A percentile compares a stretch with the other conserved stretches of the same genome.
These are phyloP conservation scores for Ranitomeya imitator DNA, from an alignment of 2,113 vertebrate species.

Conservation along the genomic window DNA sequence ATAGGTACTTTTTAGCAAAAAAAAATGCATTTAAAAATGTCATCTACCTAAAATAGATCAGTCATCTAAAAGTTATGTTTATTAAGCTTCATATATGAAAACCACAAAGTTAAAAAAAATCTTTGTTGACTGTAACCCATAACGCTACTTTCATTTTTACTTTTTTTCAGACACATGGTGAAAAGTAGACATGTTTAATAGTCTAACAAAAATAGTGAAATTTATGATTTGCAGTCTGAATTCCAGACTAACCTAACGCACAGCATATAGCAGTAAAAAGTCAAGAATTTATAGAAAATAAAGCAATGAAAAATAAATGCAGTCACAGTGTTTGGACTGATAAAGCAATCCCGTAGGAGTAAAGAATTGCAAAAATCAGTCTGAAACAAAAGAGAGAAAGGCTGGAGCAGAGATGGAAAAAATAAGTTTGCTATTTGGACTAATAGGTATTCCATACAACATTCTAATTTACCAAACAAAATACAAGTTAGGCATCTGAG, in stretches of 20 bases:
- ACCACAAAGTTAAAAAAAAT: neutral
- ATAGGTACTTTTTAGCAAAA: too few species aligned
- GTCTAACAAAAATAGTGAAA: neutral
- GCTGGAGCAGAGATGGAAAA: neutral
- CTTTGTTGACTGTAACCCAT: neutral
- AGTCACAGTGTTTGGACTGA: neutral
- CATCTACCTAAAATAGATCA: too few species aligned
- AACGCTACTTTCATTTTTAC: neutral
- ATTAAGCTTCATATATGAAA: neutral
- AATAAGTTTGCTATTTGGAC: neutral
- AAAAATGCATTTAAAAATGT: too few species aligned
- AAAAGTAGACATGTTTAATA: neutral
- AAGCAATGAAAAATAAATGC: too few species aligned
- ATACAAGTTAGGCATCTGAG: neutral
- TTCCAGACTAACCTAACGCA: neutral
- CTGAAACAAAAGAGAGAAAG: neutral
- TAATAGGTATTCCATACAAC: neutral
- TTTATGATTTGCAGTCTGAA: neutral
- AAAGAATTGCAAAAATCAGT: neutral
- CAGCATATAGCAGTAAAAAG: neutral
- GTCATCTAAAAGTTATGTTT: too few species aligned
- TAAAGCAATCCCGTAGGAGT: neutral
- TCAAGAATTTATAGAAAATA: neutral
- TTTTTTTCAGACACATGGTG: neutral
- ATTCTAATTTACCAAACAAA: neutral